phyloP scores from a whole-genome alignment of 2,888 invertebrate genomes.

The Cheilosia pagana region DNA sequence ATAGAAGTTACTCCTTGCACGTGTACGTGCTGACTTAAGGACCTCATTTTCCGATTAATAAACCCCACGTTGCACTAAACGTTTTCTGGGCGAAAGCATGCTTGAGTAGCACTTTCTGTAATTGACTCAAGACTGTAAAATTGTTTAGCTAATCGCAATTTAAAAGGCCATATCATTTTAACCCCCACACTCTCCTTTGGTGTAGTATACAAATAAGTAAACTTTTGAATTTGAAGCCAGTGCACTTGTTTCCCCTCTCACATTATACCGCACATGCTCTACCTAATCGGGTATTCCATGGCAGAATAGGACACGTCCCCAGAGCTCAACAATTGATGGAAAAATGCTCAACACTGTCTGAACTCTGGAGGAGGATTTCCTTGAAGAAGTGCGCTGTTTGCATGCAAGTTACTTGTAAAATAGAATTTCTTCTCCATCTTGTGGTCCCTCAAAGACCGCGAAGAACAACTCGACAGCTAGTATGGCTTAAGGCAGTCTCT shows the following conservation, averaged over 20 bases:
- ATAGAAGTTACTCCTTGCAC: neutral
- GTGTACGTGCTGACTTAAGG: no score
- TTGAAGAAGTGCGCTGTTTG: neutral
- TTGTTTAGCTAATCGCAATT: conserved; percentile 40
- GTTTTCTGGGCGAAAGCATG: conserved; percentile 8
- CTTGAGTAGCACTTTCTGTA: conserved; percentile 22
- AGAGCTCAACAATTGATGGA: neutral
- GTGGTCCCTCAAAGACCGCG: conserved; percentile 1
- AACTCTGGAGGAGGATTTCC: conserved; percentile 8
- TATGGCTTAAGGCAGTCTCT: conserved; percentile 17
- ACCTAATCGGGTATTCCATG: conserved; percentile 20
- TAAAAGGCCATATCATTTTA: neutral
- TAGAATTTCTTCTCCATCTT: conserved; percentile 10
- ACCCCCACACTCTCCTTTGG: neutral
- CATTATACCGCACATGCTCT: neutral
- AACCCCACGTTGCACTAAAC: neutral
- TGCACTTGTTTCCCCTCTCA: conserved; percentile 14
- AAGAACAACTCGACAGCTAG: conserved; percentile 15
- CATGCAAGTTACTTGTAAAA: conserved; percentile 13
- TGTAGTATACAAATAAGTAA: neutral
- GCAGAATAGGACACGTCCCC: conserved; percentile 33
- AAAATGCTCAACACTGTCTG: conserved; percentile 29
- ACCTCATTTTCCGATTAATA: neutral
- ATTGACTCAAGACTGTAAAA: conserved; percentile 31
- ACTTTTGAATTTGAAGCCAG: conserved; percentile 47